Evolutionary conservation across 2,797 vertebrate genomes (phyloP).

Genomic region (Esox masquinongy): DNA sequence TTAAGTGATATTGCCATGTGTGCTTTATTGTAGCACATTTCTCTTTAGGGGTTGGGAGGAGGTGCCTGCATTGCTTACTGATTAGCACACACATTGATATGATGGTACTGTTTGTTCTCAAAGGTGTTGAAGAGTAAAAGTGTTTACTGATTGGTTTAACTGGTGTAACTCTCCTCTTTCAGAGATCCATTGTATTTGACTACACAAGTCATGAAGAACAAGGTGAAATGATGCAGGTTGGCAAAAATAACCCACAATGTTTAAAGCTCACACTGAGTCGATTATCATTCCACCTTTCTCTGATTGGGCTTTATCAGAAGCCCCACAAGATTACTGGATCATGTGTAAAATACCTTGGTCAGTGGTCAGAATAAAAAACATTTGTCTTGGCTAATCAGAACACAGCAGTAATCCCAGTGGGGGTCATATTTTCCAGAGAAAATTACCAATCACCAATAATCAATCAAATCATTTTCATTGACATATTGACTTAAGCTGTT

Average conservation of each 20-base stretch:
- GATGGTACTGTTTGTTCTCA: neutral
- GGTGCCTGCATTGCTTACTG: neutral
- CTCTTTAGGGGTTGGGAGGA: neutral
- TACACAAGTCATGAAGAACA: neutral
- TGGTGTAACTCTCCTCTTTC: neutral
- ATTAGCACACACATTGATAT: neutral
- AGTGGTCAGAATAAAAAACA: neutral
- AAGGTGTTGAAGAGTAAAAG: neutral
- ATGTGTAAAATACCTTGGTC: neutral
- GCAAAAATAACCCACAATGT: neutral
- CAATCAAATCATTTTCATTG: no score
- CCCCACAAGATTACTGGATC: neutral
- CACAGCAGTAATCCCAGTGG: neutral
- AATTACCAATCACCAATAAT: no score
- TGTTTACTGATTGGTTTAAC: neutral
- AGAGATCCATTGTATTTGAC: neutral
- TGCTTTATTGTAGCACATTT: neutral
- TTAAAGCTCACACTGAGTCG: neutral
- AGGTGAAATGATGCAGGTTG: neutral
- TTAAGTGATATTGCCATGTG: neutral
- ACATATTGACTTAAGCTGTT: no score
- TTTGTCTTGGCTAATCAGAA: no score
- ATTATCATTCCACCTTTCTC: neutral
- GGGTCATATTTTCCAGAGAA: no score
- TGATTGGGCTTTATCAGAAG: neutral